Evolutionary conservation across 2,113 vertebrate genomes (phyloP).

Genomic region (Phylloscopus trochiloides): DNA sequence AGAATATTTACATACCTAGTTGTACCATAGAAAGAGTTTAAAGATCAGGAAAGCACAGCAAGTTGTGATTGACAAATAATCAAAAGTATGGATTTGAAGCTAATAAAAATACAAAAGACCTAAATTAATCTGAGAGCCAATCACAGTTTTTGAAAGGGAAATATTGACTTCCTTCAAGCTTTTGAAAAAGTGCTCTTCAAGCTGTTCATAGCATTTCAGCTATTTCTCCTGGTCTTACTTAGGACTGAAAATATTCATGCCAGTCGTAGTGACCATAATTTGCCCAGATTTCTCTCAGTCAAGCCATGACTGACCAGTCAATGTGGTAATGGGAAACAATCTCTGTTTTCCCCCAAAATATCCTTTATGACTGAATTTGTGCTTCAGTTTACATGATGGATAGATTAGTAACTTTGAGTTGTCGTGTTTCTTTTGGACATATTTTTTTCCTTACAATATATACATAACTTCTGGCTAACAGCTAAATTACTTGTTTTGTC

Average conservation of each 20-base stretch:
- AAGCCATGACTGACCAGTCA: background rate
- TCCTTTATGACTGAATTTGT: background rate
- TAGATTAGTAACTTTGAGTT: background rate
- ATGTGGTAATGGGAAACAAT: background rate
- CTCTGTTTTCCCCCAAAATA: background rate
- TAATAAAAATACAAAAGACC: background rate
- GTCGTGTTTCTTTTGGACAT: background rate
- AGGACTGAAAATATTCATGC: background rate
- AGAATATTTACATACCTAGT: background rate
- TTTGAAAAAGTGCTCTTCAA: background rate
- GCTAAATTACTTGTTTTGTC: background rate
- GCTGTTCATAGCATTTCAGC: background rate
- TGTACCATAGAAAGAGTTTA: background rate
- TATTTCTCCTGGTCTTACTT: background rate
- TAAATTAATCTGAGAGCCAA: background rate
- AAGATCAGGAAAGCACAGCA: background rate
- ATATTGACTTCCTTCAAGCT: background rate
- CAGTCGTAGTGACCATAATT: fast-evolving
- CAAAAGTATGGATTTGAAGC: conserved; percentile 7
- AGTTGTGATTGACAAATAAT: conserved; percentile 4
- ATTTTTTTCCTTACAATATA: background rate
- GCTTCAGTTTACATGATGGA: background rate
- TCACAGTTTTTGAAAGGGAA: background rate
- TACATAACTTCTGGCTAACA: background rate
- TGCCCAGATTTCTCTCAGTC: background rate